phyloP scores from a whole-genome alignment of 2,888 invertebrate genomes.

The Fragum sueziense region DNA sequence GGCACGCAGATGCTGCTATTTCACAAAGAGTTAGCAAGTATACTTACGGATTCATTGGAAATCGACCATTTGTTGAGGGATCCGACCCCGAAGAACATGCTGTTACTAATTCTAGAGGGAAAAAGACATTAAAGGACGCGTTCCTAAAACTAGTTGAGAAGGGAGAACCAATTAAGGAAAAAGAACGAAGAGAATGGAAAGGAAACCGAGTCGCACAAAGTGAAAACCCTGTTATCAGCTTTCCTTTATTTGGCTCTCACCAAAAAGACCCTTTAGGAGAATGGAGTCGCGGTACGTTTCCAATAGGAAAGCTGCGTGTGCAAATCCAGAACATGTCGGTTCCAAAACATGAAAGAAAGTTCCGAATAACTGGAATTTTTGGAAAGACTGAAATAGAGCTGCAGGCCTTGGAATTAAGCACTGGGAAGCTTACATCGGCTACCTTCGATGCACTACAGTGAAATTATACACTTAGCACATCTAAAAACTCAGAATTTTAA shows the following conservation, averaged over 20 bases:
- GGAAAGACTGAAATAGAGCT: constrained; percentile 13
- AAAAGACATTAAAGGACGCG: not conserved
- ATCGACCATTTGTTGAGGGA: not conserved
- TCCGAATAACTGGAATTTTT: constrained; percentile 3
- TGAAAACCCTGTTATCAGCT: not conserved
- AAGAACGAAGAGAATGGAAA: not conserved
- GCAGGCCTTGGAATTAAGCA: constrained; percentile 10
- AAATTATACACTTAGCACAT: not conserved
- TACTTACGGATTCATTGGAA: constrained; percentile 2
- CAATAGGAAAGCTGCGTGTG: not conserved
- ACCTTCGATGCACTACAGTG: constrained; percentile 15
- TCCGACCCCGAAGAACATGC: constrained; percentile 4
- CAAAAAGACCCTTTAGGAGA: not conserved
- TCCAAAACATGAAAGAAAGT: not conserved
- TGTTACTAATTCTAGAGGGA: too few relatives aligned
- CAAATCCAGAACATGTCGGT: constrained; percentile 7
- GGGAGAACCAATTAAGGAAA: not conserved
- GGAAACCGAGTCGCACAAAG: not conserved
- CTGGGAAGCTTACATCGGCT: constrained; percentile 6
- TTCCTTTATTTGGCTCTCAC: not conserved
- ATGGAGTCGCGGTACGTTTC: not conserved
- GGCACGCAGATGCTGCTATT: not conserved
- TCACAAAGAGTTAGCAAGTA: not conserved
- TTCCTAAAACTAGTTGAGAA: constrained; percentile 1
- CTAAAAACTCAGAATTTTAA: too few relatives aligned